Conservation (phyloP, 2,888 invertebrate species). For the Epistrophella euchroma region DNA sequence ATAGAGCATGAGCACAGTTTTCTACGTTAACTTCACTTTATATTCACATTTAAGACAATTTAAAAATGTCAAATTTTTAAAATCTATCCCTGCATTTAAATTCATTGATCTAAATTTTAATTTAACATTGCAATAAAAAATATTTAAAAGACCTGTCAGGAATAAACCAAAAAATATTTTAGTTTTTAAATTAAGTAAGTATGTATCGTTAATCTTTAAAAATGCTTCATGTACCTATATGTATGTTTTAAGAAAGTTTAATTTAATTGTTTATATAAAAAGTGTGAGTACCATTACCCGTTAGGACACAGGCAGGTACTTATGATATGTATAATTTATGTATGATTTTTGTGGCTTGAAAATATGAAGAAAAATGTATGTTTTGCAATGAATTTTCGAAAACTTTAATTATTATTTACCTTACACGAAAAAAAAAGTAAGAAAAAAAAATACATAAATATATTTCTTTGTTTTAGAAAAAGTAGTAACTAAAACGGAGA, state of each 20-base stretch:
- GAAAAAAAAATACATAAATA: conserved; percentile 22
- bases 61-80: background rate
- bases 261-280: background rate
- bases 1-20: no score
- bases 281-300: background rate
- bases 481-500: conserved; percentile 69
- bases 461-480: conserved; percentile 54
- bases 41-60: no score
- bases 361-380: conserved; percentile 44
- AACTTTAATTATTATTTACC: conserved; percentile 4
- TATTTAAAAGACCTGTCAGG: background rate
- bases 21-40: no score
- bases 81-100: conserved; percentile 10
- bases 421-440: conserved; percentile 5
- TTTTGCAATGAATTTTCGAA: conserved; percentile 35
- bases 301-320: background rate
- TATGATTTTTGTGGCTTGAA: conserved; percentile 27
- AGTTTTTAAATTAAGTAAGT: background rate
- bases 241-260: conserved; percentile 73
- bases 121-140: background rate
- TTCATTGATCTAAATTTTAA: background rate
- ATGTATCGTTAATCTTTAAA: conserved; percentile 18
- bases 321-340: conserved; percentile 44
- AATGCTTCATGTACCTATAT: conserved; percentile 57
- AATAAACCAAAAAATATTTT: background rate